Conservation (phyloP, 2,797 vertebrate genomes). For the Dipus sagitta region DNA sequence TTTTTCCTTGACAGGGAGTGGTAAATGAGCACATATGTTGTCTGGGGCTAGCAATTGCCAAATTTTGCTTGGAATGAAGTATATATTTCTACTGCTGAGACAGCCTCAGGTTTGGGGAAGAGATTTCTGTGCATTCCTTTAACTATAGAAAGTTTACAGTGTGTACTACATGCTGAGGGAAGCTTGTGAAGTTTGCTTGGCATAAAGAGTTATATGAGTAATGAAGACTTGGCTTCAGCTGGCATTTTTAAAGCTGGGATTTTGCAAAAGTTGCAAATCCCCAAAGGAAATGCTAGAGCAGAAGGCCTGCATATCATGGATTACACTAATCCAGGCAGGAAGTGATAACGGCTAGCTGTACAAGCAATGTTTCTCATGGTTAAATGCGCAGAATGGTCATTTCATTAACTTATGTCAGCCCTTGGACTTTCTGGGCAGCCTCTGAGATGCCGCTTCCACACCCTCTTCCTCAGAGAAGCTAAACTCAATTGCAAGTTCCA, state of each 20-base stretch:
- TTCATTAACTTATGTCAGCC: conserved; percentile 28
- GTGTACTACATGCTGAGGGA: conserved; percentile 73
- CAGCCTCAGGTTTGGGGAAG: conserved; percentile 47
- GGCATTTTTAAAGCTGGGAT: conserved; percentile 80
- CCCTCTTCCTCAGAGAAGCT: background rate
- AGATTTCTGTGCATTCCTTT: conserved; percentile 68
- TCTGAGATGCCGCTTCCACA: background rate
- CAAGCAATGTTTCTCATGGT: conserved; percentile 78
- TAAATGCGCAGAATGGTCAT: conserved; percentile 81
- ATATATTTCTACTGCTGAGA: conserved; percentile 30
- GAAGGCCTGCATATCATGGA: conserved; percentile 82
- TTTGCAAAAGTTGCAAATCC: conserved; percentile 85
- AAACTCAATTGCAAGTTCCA: conserved; percentile 1
- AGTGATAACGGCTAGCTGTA: conserved; percentile 83
- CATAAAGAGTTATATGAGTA: conserved; percentile 72
- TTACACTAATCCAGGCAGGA: conserved; percentile 85
- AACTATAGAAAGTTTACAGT: conserved; percentile 70
- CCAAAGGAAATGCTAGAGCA: conserved; percentile 82
- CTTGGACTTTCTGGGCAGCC: background rate
- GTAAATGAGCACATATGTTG: conserved; percentile 12
- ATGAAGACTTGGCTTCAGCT: conserved; percentile 84
- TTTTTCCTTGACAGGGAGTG: conserved; percentile 29
- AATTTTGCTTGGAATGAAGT: conserved; percentile 20
- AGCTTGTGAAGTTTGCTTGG: conserved; percentile 78
- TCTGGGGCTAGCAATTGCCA: conserved; percentile 11